A percentile compares a stretch with the other conserved stretches of the same genome.
Evolutionary conservation across 2,797 vertebrate genomes (phyloP).

Genomic region (Gymnocypris eckloni): DNA sequence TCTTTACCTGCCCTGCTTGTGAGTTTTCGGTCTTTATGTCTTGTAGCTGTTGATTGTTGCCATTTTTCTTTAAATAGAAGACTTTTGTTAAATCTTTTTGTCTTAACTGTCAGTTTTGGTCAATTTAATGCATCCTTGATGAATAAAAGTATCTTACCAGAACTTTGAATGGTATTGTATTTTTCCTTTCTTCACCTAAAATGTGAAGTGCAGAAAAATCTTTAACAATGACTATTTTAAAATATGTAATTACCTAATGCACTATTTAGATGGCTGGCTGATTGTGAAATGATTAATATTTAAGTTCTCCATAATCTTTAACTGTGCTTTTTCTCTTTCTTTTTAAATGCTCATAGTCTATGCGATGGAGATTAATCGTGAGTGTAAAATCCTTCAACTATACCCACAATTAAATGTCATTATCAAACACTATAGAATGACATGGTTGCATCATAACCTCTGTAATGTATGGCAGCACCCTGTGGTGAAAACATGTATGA

Average conservation of each 20-base stretch:
- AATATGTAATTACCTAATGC: not conserved
- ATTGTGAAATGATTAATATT: not conserved
- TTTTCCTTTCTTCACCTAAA: not conserved
- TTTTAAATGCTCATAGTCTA: constrained; percentile 82
- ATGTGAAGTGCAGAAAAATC: not conserved
- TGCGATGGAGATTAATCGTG: constrained; percentile 99
- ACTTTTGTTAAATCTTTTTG: not conserved
- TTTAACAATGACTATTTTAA: not conserved
- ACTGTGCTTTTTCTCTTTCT: constrained; percentile 32
- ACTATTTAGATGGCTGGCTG: not conserved
- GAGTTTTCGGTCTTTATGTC: constrained; percentile 5
- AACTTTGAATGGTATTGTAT: not conserved
- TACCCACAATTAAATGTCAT: not conserved
- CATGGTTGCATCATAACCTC: not conserved
- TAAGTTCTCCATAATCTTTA: not conserved
- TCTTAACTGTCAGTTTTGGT: not conserved
- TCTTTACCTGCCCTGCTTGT: constrained; percentile 41
- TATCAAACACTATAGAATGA: not conserved
- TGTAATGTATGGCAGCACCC: constrained; percentile 76
- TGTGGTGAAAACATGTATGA: constrained; percentile 97
- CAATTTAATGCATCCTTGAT: not conserved
- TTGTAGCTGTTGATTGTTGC: not conserved
- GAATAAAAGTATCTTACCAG: not conserved
- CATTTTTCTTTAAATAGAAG: not conserved
- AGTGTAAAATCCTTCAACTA: constrained; percentile 72